Evolutionary conservation across 2,797 vertebrate species (phyloP).

Genomic region (Simalia tracyae): DNA sequence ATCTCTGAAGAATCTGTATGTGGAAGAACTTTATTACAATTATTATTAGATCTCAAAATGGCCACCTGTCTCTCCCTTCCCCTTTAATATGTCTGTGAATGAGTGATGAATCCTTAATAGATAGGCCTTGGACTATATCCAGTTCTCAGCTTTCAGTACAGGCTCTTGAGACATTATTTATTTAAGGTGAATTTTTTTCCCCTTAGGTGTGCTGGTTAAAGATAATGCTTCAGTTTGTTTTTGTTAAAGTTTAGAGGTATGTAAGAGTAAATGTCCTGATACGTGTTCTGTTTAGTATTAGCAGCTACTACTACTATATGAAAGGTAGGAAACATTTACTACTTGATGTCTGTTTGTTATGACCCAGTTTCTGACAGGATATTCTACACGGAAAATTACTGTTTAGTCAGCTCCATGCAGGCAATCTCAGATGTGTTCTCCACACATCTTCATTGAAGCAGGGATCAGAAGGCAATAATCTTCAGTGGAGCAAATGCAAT

Average conservation of each 20-base stretch:
- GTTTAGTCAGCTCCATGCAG: background rate
- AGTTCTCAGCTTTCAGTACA: background rate
- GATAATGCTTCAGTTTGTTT: background rate
- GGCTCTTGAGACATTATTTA: background rate
- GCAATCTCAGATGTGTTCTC: background rate
- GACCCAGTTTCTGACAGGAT: background rate
- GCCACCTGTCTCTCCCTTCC: background rate
- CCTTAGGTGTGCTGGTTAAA: background rate
- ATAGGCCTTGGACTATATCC: background rate
- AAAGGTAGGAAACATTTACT: background rate
- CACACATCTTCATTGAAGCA: background rate
- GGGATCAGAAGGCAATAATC: rapidly evolving
- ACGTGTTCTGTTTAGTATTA: background rate
- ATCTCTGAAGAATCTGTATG: background rate
- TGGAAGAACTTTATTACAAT: background rate
- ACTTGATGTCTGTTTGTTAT: background rate
- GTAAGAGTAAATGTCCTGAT: background rate
- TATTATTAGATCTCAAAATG: background rate
- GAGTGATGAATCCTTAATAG: background rate
- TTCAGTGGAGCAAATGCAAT: background rate
- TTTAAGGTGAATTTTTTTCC: background rate
- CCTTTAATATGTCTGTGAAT: background rate
- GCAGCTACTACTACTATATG: background rate
- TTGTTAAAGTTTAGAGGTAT: background rate
- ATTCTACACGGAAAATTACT: background rate